Conservation (phyloP, 1,140 invertebrate species). For the Leptoteleia sp. region DNA sequence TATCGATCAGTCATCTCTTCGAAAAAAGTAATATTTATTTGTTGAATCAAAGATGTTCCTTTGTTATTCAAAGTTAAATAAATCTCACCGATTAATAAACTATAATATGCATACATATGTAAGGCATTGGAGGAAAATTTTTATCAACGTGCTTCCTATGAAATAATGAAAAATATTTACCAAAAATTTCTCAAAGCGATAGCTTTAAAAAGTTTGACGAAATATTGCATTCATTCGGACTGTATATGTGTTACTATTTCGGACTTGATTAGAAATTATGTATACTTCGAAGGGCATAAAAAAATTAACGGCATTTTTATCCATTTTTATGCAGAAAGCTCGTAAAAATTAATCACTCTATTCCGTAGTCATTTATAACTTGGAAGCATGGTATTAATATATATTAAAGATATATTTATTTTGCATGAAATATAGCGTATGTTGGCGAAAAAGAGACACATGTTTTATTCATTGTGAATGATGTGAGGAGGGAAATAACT, state of each 20-base stretch:
- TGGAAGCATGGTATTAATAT: conserved; percentile 33
- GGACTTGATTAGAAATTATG: not conserved
- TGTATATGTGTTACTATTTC: not conserved
- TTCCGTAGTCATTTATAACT: conserved; percentile 26
- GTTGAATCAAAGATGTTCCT: too few species aligned
- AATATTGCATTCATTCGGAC: not conserved
- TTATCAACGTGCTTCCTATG: conserved; percentile 18
- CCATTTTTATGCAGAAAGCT: conserved; percentile 22
- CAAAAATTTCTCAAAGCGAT: conserved; percentile 3
- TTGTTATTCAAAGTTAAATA: too few species aligned
- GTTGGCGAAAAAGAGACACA: conserved; percentile 5
- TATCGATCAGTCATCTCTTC: too few species aligned
- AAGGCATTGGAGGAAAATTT: not conserved
- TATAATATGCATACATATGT: too few species aligned
- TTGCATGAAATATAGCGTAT: conserved; percentile 19
- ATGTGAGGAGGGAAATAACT: too few species aligned
- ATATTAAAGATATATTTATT: conserved; percentile 45
- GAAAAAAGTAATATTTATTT: too few species aligned
- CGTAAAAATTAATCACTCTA: conserved; percentile 43
- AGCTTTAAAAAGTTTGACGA: not conserved
- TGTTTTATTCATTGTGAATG: too few species aligned
- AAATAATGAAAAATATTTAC: conserved; percentile 1
- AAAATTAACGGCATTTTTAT: not conserved
- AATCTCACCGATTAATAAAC: too few species aligned
- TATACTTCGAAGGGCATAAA: not conserved